These are phyloP conservation scores for Luidia sarsii DNA, from an alignment of 53 echinoderm and acorn worm species.

Conservation along the genomic window DNA sequence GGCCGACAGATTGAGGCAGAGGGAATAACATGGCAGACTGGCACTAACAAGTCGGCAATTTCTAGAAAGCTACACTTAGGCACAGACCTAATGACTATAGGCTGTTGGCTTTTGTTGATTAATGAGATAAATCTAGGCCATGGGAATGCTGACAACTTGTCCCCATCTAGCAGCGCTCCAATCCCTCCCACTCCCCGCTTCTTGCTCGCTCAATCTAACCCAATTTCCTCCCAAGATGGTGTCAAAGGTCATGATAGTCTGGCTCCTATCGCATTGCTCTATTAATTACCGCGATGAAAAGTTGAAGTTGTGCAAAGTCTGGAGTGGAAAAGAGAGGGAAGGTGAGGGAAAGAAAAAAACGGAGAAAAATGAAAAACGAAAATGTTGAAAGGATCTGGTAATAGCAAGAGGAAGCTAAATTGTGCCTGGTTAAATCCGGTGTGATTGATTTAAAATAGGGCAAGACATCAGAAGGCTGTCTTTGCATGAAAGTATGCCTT, in stretches of 20 bases:
- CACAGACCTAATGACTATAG: constrained; percentile 50
- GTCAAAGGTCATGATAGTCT: constrained; percentile 25
- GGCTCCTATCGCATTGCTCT: constrained; percentile 51
- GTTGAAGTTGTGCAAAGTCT: constrained; percentile 34
- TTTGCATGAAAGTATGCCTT: not conserved
- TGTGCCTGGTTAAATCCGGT: constrained; percentile 1
- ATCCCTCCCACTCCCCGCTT: not conserved
- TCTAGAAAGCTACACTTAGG: constrained; percentile 37
- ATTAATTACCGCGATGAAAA: constrained; percentile 54
- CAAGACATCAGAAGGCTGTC: constrained; percentile 4
- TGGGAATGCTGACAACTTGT: constrained; percentile 39
- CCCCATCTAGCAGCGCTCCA: constrained; percentile 32
- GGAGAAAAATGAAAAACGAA: not conserved
- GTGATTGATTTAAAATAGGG: constrained; percentile 33
- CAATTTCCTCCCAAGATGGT: constrained; percentile 22
- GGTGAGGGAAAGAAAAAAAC: not conserved
- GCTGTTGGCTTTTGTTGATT: constrained; percentile 58
- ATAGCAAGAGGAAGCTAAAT: constrained; percentile 1
- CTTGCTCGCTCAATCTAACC: constrained; percentile 44
- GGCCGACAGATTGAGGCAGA: constrained; percentile 42
- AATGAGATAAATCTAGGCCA: constrained; percentile 56
- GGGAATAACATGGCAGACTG: constrained; percentile 17
- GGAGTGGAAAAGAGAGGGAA: not conserved
- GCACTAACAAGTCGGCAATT: constrained; percentile 14
- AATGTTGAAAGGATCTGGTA: no score